Percentiles rank a stretch among this genome's conserved stretches.
These are phyloP conservation scores for Euleptes europaea DNA, from an alignment of 2,113 vertebrate species.

Conservation along the genomic window DNA sequence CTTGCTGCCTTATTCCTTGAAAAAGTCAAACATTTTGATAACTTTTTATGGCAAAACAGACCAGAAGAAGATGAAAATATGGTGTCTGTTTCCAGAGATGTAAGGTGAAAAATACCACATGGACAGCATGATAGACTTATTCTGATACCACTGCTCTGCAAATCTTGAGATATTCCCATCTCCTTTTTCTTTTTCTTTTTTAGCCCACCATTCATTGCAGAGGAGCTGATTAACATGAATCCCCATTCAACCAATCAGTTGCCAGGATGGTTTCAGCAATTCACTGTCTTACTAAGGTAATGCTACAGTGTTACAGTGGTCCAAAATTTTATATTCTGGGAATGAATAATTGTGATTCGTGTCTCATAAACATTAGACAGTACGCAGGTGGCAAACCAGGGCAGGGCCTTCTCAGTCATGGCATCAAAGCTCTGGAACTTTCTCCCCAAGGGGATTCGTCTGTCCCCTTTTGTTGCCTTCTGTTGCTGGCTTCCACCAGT, in stretches of 20 bases:
- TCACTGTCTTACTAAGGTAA: conserved; percentile 85
- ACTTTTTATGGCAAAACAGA: conserved; percentile 85
- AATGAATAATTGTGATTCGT: no score
- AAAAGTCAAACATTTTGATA: conserved; percentile 80
- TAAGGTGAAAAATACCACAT: conserved; percentile 62
- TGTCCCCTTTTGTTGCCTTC: no score
- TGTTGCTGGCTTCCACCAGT: no score
- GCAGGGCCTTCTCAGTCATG: no score
- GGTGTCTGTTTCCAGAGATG: not conserved
- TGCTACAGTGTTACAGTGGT: no score
- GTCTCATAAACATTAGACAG: no score
- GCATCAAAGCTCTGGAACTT: no score
- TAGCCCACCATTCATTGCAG: conserved; percentile 48
- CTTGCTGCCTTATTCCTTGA: conserved; percentile 84
- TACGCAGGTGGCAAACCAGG: no score
- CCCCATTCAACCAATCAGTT: conserved; percentile 61
- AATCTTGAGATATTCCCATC: not conserved
- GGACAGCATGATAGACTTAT: not conserved
- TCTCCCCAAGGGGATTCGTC: no score
- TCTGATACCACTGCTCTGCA: not conserved
- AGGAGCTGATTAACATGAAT: conserved; percentile 60
- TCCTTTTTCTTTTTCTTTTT: conserved; percentile 5
- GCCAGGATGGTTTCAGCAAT: conserved; percentile 84
- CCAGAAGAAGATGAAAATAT: conserved; percentile 16
- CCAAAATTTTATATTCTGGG: no score